Evolutionary conservation across 1,140 invertebrate species (phyloP).

Genomic region (Lepidurus arcticus): DNA sequence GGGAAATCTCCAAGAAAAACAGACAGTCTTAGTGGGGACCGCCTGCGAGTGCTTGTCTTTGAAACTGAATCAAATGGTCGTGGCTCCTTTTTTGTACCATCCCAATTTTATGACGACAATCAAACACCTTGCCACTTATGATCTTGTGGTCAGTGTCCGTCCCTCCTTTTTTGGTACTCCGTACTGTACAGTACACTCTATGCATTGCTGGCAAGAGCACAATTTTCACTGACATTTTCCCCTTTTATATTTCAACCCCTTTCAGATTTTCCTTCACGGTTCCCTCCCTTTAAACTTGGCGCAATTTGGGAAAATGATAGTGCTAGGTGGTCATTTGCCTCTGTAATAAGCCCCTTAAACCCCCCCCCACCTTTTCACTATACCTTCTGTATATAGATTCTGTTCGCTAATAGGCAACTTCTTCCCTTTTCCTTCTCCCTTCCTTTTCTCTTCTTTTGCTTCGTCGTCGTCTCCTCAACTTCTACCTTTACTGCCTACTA

Average conservation of each 20-base stretch:
- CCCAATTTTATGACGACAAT: background rate
- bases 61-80: background rate
- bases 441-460: background rate
- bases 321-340: slow-evolving; percentile 1
- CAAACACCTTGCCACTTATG: background rate
- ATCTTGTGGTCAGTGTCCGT: no score
- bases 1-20: background rate
- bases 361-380: background rate
- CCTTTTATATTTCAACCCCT: background rate
- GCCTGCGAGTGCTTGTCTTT: background rate
- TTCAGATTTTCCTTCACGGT: background rate
- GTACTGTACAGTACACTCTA: background rate
- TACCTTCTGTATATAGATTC: background rate
- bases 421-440: background rate
- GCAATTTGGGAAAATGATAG: background rate
- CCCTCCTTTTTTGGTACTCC: no score
- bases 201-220: background rate
- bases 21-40: slow-evolving; percentile 2
- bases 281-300: background rate
- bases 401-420: background rate
- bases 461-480: no score
- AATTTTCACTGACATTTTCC: background rate
- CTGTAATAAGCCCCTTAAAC: background rate
- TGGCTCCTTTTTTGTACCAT: background rate
- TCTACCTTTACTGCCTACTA: no score